Evolutionary conservation across 1,140 invertebrate species (phyloP), one percentile per base, ranked within the genome.

Genomic region (Neodiprion fabricii): DNA sequence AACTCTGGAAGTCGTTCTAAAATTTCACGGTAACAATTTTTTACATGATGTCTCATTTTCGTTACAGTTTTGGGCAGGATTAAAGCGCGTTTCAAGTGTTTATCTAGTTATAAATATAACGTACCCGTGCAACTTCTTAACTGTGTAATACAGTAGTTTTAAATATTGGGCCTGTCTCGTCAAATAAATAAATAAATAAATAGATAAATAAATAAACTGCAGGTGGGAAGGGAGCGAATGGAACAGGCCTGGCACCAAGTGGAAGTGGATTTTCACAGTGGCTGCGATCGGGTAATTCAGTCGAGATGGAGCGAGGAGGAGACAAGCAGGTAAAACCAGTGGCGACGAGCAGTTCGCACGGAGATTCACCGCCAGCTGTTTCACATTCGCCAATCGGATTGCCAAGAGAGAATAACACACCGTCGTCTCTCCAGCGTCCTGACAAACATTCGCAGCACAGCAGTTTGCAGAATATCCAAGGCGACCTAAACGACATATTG

Each of bases 401-500:
- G 72, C 75, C 80, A 28, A 83, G 86, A 75, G 86, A 89, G 61
- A 87, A 87, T 78, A 40, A 40, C 28, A 83, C 83, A 50, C 81
- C 87, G 10, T 86, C 86, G 71, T 86, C 86, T 50, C 76, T 88
- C 72, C 85, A 88, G 66, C 79, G 81, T 23, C 82, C 83, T 65
- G 86, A 87, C 74, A 89, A 87, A 70, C 84, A 86, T 75, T 87
- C 85, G 68, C 85, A 86, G 70, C 85, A 87, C 47, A 88, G 86
- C 76, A 88, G 88, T 71, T 79, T 90, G 50, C 85, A 89, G 80
- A 88, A 89, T 81, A 87, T 90, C 79, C 88, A 89, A 81, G 87
- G 86, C 23, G 89, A 89, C 82, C 79, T 90, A 14, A 89, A 90
- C 78, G 88, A 89, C 76, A 90, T 90, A 76, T 80, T 90, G 71